Conservation (phyloP, 2,797 vertebrate genomes). For the Alosa sapidissima region DNA sequence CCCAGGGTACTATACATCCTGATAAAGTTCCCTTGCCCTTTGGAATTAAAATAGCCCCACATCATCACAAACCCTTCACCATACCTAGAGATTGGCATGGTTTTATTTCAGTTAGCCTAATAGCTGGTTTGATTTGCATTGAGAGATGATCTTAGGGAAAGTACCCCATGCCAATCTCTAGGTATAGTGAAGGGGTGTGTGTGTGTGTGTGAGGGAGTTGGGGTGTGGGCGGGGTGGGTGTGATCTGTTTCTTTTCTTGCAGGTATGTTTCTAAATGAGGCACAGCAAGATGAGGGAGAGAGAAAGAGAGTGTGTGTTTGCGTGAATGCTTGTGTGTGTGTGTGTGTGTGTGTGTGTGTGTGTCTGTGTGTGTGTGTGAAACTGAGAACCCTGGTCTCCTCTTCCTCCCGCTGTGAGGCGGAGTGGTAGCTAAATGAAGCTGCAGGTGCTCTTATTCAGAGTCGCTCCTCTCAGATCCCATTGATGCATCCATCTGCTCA, state of each 20-base stretch:
- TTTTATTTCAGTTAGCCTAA: too few relatives aligned
- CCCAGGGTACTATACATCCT: too few relatives aligned
- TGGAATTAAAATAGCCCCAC: too few relatives aligned
- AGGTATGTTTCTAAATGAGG: neutral
- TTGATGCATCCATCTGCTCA: neutral
- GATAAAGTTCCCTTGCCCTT: too few relatives aligned
- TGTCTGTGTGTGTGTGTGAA: neutral
- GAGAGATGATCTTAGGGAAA: too few relatives aligned
- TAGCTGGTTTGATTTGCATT: too few relatives aligned
- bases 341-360: neutral
- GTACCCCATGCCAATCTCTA: too few relatives aligned
- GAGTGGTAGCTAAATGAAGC: neutral
- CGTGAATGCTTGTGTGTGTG: neutral
- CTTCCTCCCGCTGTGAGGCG: neutral
- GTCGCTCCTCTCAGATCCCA: neutral
- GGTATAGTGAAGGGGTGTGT: neutral
- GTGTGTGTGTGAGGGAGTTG: neutral
- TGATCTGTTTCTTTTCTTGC: neutral
- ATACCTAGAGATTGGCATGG: too few relatives aligned
- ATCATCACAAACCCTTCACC: too few relatives aligned
- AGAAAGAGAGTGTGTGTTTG: too few relatives aligned
- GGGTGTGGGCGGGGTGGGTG: neutral
- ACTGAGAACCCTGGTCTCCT: neutral
- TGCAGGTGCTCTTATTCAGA: neutral
- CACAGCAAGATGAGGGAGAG: neutral